Percentiles rank a stretch among this genome's conserved stretches.
These are phyloP conservation scores for Yasuhikotakia modesta DNA, from an alignment of 2,797 vertebrate genomes.

Conservation along the genomic window DNA sequence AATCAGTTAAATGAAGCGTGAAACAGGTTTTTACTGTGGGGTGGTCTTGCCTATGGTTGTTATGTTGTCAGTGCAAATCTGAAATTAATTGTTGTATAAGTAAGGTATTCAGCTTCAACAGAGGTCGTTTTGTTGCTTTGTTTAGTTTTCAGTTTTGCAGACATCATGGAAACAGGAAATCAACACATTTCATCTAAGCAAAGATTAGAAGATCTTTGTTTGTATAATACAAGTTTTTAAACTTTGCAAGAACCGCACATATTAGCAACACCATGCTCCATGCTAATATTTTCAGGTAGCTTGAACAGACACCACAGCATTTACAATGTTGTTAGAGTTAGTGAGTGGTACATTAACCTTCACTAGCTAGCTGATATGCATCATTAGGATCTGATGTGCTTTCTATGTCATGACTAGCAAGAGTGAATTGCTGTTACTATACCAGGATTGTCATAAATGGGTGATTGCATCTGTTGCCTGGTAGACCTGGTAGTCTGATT, in stretches of 20 bases:
- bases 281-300: no score
- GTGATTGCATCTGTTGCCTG: neutral
- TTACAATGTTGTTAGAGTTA: no score
- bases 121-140: neutral
- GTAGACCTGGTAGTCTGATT: conserved; percentile 24
- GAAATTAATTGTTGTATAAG: conserved; percentile 43
- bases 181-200: no score
- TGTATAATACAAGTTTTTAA: no score
- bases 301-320: no score
- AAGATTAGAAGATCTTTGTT: no score
- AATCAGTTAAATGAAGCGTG: conserved; percentile 54
- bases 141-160: neutral
- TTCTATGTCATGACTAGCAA: conserved; percentile 29
- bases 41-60: conserved; percentile 11
- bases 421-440: conserved; percentile 19
- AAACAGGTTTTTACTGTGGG: conserved; percentile 51
- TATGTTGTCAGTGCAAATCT: conserved; percentile 34
- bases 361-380: conserved; percentile 12
- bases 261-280: no score
- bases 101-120: conserved; percentile 1
- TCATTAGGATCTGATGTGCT: conserved; percentile 44
- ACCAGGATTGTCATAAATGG: conserved; percentile 7
- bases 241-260: no score
- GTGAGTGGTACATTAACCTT: no score
- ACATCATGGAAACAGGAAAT: no score